Conservation (phyloP, 2,888 invertebrate genomes). For the Cerceris rybyensis region DNA sequence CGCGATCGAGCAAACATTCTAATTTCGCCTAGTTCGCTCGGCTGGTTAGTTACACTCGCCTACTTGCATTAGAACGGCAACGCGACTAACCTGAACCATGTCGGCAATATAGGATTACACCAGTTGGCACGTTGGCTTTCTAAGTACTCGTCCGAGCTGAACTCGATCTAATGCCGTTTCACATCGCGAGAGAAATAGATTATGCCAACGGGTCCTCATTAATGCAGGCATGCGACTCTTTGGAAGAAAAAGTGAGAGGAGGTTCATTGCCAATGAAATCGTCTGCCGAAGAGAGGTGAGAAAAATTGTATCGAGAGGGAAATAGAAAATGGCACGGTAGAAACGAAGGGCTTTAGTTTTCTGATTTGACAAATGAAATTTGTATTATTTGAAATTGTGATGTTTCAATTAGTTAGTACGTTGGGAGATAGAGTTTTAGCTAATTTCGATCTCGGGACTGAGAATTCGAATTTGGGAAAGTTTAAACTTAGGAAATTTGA, state of each 20-base stretch:
- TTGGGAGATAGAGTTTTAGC: too few relatives aligned
- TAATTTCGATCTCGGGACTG: too few relatives aligned
- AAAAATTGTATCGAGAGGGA: background rate
- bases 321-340: background rate
- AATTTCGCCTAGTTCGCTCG: slow-evolving; percentile 72
- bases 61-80: slow-evolving; percentile 67
- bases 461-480: too few relatives aligned
- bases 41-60: slow-evolving; percentile 71
- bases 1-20: slow-evolving; percentile 70
- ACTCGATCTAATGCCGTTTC: slow-evolving; percentile 48
- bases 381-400: too few relatives aligned
- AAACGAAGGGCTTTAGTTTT: too few relatives aligned
- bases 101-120: slow-evolving; percentile 69
- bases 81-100: slow-evolving; percentile 63
- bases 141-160: slow-evolving; percentile 56
- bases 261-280: slow-evolving; percentile 24
- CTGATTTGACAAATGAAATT: too few relatives aligned
- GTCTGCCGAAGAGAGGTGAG: background rate
- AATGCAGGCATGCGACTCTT: background rate
- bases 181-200: slow-evolving; percentile 44
- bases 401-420: too few relatives aligned
- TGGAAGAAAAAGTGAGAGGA: slow-evolving; percentile 16
- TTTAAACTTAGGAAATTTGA: too few relatives aligned
- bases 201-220: slow-evolving; percentile 2
- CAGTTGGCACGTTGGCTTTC: slow-evolving; percentile 64